These are phyloP conservation scores for Corella eumyota DNA, from an alignment of 23 tunicate species.

Conservation along the genomic window DNA sequence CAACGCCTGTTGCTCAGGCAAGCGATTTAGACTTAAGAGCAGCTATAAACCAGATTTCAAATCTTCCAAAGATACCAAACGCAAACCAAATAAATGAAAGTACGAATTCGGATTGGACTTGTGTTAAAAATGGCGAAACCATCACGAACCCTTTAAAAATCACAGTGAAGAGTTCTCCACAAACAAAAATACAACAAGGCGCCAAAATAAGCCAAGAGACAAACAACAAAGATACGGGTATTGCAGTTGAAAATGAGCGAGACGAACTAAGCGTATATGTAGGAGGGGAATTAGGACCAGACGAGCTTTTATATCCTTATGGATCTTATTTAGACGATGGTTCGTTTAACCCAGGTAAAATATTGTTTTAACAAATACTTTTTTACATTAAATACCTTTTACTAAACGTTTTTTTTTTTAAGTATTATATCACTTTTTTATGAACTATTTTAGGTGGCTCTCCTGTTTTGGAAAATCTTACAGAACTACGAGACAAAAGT, in stretches of 20 bases:
- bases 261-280: constrained; percentile 17
- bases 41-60: background rate
- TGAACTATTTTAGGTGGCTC: no score
- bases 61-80: no score
- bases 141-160: constrained; percentile 11
- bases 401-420: no score
- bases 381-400: no score
- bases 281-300: constrained; percentile 41
- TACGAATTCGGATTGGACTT: constrained; percentile 13
- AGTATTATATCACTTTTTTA: no score
- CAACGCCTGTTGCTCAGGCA: background rate
- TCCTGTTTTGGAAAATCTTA: no score
- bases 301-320: constrained; percentile 12
- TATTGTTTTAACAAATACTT: background rate
- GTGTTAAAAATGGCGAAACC: constrained; percentile 12
- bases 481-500: no score
- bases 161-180: constrained; percentile 5
- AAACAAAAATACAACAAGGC: no score
- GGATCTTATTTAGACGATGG: constrained; percentile 12
- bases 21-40: background rate
- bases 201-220: no score
- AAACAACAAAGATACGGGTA: no score
- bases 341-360: constrained; percentile 23
- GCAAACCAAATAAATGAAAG: background rate
- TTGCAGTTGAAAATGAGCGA: background rate